Base-by-base conservation (phyloP, 2,113 vertebrate genomes). In the Chunga burmeisteri region DNA sequence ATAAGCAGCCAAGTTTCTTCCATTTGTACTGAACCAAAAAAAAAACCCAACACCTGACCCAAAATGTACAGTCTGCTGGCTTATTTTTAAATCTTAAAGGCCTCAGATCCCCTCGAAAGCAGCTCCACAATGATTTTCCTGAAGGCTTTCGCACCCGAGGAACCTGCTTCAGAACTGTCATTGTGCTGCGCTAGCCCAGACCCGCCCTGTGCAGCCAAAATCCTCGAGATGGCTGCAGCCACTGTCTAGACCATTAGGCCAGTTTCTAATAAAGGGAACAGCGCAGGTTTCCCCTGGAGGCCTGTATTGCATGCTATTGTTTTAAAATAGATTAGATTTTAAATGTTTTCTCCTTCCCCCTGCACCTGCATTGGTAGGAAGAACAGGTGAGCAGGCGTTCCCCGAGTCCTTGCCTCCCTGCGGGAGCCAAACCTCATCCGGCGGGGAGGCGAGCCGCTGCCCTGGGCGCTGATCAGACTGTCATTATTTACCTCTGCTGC, bases 11-110 rank as follows among this genome's bases (percentile, higher is more conserved):
- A 66, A 88, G 93, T 97, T 58, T 77, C 96, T 96, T 97, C 97
- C 97, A 94, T 97, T 97, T 95, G 97, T 98, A 97, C 98, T 61
- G 92, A 97, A 97, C 87, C 94, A 96, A 93, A 46, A 70, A 20
- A 55, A 30, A 38, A 38, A 38, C 7, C 38, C 38, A 38, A 38
- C 7, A 38, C 38, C 38, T 9, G 38, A 27, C 94, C 96, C 96
- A 61, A 94, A 97, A 93, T 93, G 95, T 94, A 93, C 96, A 98
- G 97, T 97, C 97, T 97, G 97, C 95, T 97, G 49, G 62, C 95
- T 97, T 83, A 12, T 75, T 97, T 97, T 96, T 86, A 94, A 96
- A 96, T 96, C 96, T 94, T 78, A 61, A 81, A 93, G 95, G 94
- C 85, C 61, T 97, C 95, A 61, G 16, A 46, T 23, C 62, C 91